Evolutionary conservation across 2,113 vertebrate genomes (phyloP).

Genomic region (Hemichromis elongatus): DNA sequence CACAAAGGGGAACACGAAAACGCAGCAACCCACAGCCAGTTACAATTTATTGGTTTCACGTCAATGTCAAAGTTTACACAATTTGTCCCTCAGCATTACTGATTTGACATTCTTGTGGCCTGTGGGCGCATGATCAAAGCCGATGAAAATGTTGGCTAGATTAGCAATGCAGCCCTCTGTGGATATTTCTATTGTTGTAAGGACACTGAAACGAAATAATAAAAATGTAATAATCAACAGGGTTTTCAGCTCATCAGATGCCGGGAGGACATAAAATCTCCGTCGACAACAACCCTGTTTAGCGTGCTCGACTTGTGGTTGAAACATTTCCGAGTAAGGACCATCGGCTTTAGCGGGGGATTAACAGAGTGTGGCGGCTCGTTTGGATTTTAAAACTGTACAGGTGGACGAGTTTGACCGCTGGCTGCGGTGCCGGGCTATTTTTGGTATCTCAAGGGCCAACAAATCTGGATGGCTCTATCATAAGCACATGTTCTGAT

Average conservation of each 20-base stretch:
- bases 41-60: neutral
- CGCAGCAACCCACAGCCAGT: neutral
- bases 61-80: neutral
- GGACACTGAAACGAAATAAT: neutral
- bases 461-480: neutral
- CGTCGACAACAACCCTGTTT: neutral
- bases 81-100: neutral
- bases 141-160: neutral
- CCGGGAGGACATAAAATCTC: neutral
- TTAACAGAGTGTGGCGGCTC: neutral
- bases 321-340: neutral
- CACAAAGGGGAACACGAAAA: neutral
- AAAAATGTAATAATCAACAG: neutral
- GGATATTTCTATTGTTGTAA: neutral
- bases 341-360: neutral
- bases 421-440: neutral
- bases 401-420: neutral
- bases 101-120: neutral
- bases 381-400: neutral
- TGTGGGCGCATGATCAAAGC: neutral
- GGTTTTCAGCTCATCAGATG: neutral
- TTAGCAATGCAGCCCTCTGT: neutral
- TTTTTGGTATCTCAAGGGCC: neutral
- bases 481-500: neutral
- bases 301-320: neutral